Percentiles rank a stretch among this genome's conserved stretches.
These are phyloP conservation scores for Lucinisca nassula DNA, from an alignment of 2,888 invertebrate species.

Conservation along the genomic window DNA sequence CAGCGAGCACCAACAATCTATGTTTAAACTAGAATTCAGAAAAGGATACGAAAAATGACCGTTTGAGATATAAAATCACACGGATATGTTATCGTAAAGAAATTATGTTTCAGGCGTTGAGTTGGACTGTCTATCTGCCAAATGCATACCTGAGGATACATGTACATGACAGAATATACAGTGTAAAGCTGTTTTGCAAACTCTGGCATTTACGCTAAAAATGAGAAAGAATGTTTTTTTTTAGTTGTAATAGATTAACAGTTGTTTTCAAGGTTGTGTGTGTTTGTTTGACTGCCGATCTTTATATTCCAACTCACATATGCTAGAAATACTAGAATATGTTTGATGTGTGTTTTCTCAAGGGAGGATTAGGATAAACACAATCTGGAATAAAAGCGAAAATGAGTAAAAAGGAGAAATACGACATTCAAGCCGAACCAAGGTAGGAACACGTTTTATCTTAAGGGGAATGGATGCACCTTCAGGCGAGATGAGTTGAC, in stretches of 20 bases:
- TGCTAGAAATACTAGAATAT: not conserved
- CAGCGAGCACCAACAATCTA: too few relatives aligned
- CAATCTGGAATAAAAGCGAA: not conserved
- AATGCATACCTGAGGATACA: too few relatives aligned
- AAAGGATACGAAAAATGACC: too few relatives aligned
- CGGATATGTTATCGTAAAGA: too few relatives aligned
- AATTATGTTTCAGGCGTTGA: too few relatives aligned
- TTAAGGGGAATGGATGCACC: not conserved
- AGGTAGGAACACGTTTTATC: slow-evolving; percentile 12
- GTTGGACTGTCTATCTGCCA: too few relatives aligned
- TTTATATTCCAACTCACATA: not conserved
- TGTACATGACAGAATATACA: too few relatives aligned
- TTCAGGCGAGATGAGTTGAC: not conserved
- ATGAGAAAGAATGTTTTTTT: not conserved
- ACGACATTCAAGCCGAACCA: slow-evolving; percentile 45
- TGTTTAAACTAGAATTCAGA: too few relatives aligned
- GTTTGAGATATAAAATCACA: too few relatives aligned
- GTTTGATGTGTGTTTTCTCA: not conserved
- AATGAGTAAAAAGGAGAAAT: slow-evolving; percentile 55
- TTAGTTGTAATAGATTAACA: not conserved
- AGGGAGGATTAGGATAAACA: not conserved
- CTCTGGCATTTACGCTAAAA: not conserved
- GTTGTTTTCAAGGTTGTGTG: not conserved
- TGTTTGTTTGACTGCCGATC: not conserved
- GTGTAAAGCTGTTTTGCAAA: not conserved